Percentiles rank a stretch among this genome's conserved stretches.
Evolutionary conservation across 2,113 vertebrate genomes (phyloP).

Genomic region (Chitala chitala): DNA sequence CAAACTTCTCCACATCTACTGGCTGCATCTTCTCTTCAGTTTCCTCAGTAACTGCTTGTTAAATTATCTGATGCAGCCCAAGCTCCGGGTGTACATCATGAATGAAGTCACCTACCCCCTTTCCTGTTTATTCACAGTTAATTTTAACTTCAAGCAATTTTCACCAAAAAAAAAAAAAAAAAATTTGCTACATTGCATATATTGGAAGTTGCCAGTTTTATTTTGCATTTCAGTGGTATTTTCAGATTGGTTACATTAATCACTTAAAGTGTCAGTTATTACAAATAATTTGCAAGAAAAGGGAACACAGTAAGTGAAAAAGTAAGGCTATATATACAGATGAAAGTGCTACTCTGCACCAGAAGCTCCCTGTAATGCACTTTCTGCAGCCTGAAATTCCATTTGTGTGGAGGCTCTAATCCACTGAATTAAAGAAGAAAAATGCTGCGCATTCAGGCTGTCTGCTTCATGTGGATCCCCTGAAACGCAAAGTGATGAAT

Average conservation of each 20-base stretch:
- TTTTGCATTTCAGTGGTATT: constrained; percentile 1
- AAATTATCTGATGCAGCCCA: constrained; percentile 39
- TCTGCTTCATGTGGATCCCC: not conserved
- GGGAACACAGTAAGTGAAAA: not conserved
- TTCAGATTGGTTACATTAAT: constrained; percentile 24
- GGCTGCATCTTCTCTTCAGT: constrained; percentile 29
- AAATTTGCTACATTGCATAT: constrained; percentile 27
- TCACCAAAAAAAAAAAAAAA: constrained; percentile 13
- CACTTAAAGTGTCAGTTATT: constrained; percentile 13
- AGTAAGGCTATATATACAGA: not conserved
- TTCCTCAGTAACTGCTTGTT: not conserved
- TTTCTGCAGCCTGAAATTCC: not conserved
- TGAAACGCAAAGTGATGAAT: not conserved
- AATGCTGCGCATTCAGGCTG: not conserved
- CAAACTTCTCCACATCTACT: constrained; percentile 37
- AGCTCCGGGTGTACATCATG: constrained; percentile 33
- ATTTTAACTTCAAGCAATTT: constrained; percentile 31
- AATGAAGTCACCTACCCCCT: constrained; percentile 37
- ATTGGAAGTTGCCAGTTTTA: constrained; percentile 1
- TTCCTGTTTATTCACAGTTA: constrained; percentile 32
- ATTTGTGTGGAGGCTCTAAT: constrained; percentile 23
- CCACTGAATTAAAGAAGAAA: constrained; percentile 11
- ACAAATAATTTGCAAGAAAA: constrained; percentile 13
- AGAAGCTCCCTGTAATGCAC: not conserved
- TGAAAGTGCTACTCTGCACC: not conserved